phyloP scores from a whole-genome alignment of 2,888 invertebrate genomes.

The Sarcophaga rosellei region DNA sequence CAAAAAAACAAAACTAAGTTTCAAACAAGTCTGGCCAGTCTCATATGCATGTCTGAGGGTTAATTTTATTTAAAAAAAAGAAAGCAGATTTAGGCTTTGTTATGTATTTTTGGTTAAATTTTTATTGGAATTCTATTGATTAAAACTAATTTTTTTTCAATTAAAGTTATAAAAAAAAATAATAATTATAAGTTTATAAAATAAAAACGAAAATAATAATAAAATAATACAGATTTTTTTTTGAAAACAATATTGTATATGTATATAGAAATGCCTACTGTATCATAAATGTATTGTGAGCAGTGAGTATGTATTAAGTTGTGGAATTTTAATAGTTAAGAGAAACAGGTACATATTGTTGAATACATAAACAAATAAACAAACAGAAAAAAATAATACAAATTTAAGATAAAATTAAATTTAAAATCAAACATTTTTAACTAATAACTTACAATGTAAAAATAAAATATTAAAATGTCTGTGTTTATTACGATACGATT shows the following conservation, averaged over 20 bases:
- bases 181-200: background rate
- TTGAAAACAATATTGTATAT: background rate
- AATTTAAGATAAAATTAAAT: background rate
- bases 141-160: background rate
- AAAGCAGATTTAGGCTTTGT: background rate
- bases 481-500: background rate
- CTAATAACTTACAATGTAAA: conserved; percentile 21
- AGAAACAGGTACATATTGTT: conserved; percentile 41
- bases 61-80: background rate
- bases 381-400: background rate
- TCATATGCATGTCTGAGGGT: background rate
- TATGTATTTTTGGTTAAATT: conserved; percentile 33
- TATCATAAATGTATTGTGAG: background rate
- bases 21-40: too few species aligned
- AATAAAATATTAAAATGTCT: conserved; percentile 4
- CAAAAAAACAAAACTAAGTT: too few species aligned
- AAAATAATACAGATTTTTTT: background rate
- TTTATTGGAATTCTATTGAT: conserved; percentile 46
- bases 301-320: background rate
- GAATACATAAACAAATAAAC: background rate
- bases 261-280: background rate
- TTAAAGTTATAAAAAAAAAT: conserved; percentile 7
- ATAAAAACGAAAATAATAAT: background rate
- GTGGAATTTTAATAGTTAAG: background rate
- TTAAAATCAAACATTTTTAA: background rate